Percentiles rank a stretch among this genome's conserved stretches.
phyloP scores from a whole-genome alignment of 2,113 vertebrate species.

The Istiophorus platypterus region DNA sequence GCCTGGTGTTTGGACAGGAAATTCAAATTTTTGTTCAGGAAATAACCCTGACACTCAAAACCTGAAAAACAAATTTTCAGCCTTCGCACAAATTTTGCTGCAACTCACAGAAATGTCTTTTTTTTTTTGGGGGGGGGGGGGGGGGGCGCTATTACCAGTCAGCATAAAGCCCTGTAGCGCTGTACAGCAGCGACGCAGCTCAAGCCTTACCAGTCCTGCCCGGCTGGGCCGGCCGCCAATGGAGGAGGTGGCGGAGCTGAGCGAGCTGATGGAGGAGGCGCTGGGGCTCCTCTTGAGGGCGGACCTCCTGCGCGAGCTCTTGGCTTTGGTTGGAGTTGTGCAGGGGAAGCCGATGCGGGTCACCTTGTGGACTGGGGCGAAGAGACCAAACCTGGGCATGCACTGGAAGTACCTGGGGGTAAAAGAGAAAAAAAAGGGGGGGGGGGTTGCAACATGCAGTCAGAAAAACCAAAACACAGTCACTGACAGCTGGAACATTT shows the following conservation, averaged over 20 bases:
- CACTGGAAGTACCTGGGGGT: slow-evolving; percentile 95
- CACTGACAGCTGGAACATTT: background rate
- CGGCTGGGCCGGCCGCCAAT: slow-evolving; percentile 96
- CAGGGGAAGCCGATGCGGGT: slow-evolving; percentile 97
- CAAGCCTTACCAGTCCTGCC: slow-evolving; percentile 90
- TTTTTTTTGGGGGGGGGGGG: too few species aligned
- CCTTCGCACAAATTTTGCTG: background rate
- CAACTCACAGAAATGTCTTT: background rate
- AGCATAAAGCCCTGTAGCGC: too few species aligned
- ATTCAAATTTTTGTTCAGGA: too few species aligned
- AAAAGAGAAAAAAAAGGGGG: too few species aligned
- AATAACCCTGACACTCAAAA: too few species aligned
- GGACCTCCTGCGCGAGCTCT: slow-evolving; percentile 83
- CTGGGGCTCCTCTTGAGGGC: slow-evolving; percentile 93
- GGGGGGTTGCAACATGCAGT: background rate
- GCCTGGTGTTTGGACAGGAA: too few species aligned
- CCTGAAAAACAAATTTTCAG: too few species aligned
- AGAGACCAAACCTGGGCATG: slow-evolving; percentile 94
- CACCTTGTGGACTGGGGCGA: slow-evolving; percentile 98
- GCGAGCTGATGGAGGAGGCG: slow-evolving; percentile 94
- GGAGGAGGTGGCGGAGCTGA: slow-evolving; percentile 96
- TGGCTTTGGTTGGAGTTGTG: slow-evolving; percentile 94
- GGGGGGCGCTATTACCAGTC: too few species aligned
- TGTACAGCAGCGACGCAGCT: background rate
- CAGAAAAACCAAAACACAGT: background rate